Percentiles rank a stretch among this genome's conserved stretches.
Conservation (phyloP, 2,797 vertebrate species). For the Crocodylus rhombifer region DNA sequence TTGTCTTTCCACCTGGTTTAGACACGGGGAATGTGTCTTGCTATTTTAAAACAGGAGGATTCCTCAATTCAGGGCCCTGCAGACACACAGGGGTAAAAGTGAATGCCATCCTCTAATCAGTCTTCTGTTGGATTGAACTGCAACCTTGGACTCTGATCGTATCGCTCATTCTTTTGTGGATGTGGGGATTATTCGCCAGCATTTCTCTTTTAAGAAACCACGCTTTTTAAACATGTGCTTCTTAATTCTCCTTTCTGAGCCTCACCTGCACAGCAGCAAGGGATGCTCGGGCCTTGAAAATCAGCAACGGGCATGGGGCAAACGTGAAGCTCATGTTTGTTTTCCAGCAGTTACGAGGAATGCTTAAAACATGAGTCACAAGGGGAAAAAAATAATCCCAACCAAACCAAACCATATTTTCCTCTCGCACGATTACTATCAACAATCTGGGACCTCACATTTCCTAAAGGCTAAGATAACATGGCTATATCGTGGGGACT, state of each 20-base stretch:
- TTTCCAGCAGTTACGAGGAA: not conserved
- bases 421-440: not conserved
- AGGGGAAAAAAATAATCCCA: too few species aligned
- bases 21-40: not conserved
- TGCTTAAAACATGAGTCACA: not conserved
- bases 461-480: not conserved
- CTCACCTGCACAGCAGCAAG: not conserved
- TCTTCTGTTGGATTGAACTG: not conserved
- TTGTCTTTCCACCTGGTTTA: not conserved
- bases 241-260: not conserved
- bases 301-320: not conserved
- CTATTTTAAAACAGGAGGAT: not conserved
- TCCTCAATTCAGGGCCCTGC: not conserved
- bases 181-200: not conserved
- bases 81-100: not conserved
- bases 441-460: not conserved
- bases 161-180: too few species aligned
- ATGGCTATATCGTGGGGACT: not conserved
- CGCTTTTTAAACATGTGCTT: not conserved
- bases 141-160: not conserved
- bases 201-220: not conserved
- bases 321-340: not conserved
- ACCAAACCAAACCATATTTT: not conserved
- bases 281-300: not conserved
- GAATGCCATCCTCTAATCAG: not conserved